phyloP scores from a whole-genome alignment of 2,888 invertebrate genomes.

The Serripes groenlandicus region DNA sequence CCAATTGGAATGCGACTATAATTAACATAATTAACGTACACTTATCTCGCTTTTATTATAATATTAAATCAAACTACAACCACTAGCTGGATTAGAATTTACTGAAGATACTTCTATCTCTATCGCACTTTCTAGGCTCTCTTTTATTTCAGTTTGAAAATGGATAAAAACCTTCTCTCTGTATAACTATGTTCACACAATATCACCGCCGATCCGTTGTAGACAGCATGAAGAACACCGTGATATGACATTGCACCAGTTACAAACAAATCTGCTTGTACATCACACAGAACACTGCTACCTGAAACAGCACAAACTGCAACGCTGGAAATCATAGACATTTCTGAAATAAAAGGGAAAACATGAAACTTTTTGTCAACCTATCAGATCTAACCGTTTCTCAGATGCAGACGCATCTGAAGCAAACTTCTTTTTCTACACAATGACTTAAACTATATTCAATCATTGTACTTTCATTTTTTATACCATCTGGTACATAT shows the following conservation, averaged over 20 bases:
- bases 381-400: no score
- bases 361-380: no score
- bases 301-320: conserved; percentile 98
- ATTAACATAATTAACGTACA: no score
- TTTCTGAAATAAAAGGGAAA: conserved; percentile 11
- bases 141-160: conserved; percentile 87
- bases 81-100: neutral
- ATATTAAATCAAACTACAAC: no score
- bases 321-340: conserved; percentile 87
- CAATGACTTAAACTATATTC: no score
- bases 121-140: conserved; percentile 86
- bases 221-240: conserved; percentile 94
- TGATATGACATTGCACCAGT: conserved; percentile 98
- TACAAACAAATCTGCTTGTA: conserved; percentile 92
- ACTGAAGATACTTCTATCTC: neutral
- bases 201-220: conserved; percentile 93
- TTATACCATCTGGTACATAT: no score
- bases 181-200: conserved; percentile 97
- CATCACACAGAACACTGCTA: conserved; percentile 91
- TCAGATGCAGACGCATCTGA: no score
- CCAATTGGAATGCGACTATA: no score
- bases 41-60: no score
- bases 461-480: no score
- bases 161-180: conserved; percentile 94
- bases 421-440: no score